Evolutionary conservation across 2,888 invertebrate species (phyloP), one percentile per base, ranked within the genome.

Genomic region (Tortricodes alternella): DNA sequence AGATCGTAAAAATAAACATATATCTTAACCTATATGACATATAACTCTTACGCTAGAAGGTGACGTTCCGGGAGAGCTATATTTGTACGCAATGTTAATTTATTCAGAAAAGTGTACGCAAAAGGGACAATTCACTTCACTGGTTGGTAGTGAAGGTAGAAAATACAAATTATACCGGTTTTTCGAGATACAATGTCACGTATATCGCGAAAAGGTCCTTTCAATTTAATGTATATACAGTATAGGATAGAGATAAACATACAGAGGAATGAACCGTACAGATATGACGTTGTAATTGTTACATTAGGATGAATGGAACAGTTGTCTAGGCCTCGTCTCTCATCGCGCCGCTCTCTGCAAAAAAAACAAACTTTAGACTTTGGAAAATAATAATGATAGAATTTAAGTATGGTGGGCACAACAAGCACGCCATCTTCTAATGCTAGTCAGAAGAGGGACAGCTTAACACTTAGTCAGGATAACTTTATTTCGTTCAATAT

Each of bases 291-390:
- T 66, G 65, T 67, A 61, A 67, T 62, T 71, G 60, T 66, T 71
- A 71, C 72, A 67, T 73, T 74, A 73, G 72, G 71, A 71, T 65
- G 68, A 73, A 78, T 73, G 75, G 69, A 74, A 78, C 80, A 63
- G 78, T 73, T 55, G 74, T 79, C 77, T 88, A 89, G 83, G 89
- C 87, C 77, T 87, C 89, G 70, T 86, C 84, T 51, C 70, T 67
- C 62, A 76, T 63, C 60, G 78, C 75, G 66, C 76, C 73, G 74
- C 71, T 78, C 69, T 86, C 84, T 85, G 84, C 34, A 23, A 46
- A 63, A 41, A 71, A 50, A 66, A 59, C 62, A 61, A 19, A 21
- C 53, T 35, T 9, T 27, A n/a, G n/a, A n/a, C n/a, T n/a, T n/a
- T n/a, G n/a, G n/a, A n/a, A n/a, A n/a, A n/a, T n/a, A n/a, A n/a